phyloP scores from a whole-genome alignment of 2,888 invertebrate genomes.

The Phengaris alcon region DNA sequence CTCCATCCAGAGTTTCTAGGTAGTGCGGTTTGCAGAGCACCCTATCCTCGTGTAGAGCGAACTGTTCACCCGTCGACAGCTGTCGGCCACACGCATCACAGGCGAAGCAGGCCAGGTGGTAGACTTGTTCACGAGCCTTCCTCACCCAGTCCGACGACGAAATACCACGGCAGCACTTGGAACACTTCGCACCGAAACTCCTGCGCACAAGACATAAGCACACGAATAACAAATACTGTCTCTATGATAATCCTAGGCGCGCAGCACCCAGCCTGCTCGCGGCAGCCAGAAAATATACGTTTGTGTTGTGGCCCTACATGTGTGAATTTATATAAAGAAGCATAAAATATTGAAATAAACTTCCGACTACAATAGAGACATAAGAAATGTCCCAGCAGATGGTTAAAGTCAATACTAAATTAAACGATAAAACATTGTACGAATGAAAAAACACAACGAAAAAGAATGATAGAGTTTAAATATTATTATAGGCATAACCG shows the following conservation, averaged over 20 bases:
- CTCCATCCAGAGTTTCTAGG: conserved; percentile 95
- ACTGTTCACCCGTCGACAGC: conserved; percentile 96
- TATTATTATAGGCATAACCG: background rate
- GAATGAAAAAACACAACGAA: too few species aligned
- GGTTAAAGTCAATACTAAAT: background rate
- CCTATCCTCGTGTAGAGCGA: conserved; percentile 95
- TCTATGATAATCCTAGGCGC: too few species aligned
- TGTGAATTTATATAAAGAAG: background rate
- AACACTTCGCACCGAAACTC: conserved; percentile 97
- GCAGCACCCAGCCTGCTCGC: too few species aligned
- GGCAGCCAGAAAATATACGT: too few species aligned
- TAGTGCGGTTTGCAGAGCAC: conserved; percentile 99
- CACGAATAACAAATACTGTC: background rate
- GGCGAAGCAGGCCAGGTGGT: conserved; percentile 99
- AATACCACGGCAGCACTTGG: conserved; percentile 95
- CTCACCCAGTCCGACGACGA: conserved; percentile 98
- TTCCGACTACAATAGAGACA: background rate
- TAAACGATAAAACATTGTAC: background rate
- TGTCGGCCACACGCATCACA: conserved; percentile 97
- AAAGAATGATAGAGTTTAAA: background rate
- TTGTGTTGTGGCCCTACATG: too few species aligned
- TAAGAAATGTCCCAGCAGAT: background rate
- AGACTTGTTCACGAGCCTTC: conserved; percentile 95
- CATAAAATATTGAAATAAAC: background rate
- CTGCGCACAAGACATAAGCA: conserved; percentile 69